These are phyloP conservation scores for Sinella curviseta DNA, from an alignment of 1,140 invertebrate species.

Conservation along the genomic window DNA sequence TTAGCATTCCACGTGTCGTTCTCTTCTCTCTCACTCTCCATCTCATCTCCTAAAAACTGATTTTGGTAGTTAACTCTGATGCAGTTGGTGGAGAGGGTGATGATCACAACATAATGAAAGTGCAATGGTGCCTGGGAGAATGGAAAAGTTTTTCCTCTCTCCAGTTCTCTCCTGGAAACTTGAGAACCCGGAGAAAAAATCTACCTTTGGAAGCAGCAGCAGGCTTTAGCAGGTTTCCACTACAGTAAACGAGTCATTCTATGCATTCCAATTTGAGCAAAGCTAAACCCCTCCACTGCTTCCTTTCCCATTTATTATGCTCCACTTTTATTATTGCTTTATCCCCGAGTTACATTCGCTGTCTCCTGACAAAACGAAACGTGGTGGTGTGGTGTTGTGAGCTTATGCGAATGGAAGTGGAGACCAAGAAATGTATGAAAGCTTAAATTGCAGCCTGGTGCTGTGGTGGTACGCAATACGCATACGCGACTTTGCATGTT, in stretches of 20 bases:
- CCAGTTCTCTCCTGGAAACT: not conserved
- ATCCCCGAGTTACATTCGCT: not conserved
- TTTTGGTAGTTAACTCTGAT: not conserved
- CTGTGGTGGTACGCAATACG: not conserved
- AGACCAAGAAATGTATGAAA: too few relatives aligned
- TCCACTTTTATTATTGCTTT: not conserved
- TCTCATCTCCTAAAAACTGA: not conserved
- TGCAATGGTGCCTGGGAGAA: not conserved
- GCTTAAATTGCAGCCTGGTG: not conserved
- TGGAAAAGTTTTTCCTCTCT: not conserved
- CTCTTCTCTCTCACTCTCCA: not conserved
- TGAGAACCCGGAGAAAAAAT: slow-evolving; percentile 1
- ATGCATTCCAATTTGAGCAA: not conserved
- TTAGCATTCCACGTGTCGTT: not conserved
- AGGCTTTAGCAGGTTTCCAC: slow-evolving; percentile 10
- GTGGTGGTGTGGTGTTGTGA: not conserved
- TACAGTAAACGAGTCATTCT: not conserved
- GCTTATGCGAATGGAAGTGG: too few relatives aligned
- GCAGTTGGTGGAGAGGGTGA: not conserved
- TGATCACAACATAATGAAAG: too few relatives aligned
- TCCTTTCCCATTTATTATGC: not conserved
- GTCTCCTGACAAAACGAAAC: not conserved
- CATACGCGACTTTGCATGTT: not conserved
- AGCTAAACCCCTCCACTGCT: not conserved
- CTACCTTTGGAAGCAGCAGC: not conserved